Conservation (phyloP, 2,113 vertebrate genomes). For the Pelobates fuscus region DNA sequence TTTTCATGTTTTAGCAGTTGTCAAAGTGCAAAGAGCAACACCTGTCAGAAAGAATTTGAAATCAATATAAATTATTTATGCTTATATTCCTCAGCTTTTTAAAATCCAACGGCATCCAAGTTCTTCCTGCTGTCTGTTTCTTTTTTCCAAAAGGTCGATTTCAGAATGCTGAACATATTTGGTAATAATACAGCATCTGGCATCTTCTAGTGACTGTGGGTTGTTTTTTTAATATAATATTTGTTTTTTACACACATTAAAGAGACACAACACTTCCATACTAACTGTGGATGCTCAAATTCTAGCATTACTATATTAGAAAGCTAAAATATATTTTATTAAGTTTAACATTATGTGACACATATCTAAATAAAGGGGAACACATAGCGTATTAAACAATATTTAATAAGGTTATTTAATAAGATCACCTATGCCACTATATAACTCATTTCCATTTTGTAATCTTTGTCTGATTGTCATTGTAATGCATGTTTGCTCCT, state of each 20-base stretch:
- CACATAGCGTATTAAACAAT: too few species aligned
- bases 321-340: too few species aligned
- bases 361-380: too few species aligned
- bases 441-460: too few species aligned
- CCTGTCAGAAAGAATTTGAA: slow-evolving; percentile 34
- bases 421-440: too few species aligned
- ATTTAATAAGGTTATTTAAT: too few species aligned
- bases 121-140: slow-evolving; percentile 13
- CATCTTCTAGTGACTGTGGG: neutral
- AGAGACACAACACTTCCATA: too few species aligned
- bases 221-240: neutral
- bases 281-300: too few species aligned
- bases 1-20: slow-evolving; percentile 54
- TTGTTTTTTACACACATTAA: neutral
- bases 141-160: slow-evolving; percentile 1
- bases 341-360: too few species aligned
- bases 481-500: too few species aligned
- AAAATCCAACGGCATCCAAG: slow-evolving; percentile 12
- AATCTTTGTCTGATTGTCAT: too few species aligned
- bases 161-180: slow-evolving; percentile 6
- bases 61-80: slow-evolving; percentile 27
- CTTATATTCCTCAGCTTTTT: slow-evolving; percentile 1
- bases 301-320: too few species aligned
- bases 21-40: slow-evolving; percentile 25
- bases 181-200: neutral